Base-by-base conservation (phyloP, 1,140 invertebrate genomes). In the Antheraea mylitta region DNA sequence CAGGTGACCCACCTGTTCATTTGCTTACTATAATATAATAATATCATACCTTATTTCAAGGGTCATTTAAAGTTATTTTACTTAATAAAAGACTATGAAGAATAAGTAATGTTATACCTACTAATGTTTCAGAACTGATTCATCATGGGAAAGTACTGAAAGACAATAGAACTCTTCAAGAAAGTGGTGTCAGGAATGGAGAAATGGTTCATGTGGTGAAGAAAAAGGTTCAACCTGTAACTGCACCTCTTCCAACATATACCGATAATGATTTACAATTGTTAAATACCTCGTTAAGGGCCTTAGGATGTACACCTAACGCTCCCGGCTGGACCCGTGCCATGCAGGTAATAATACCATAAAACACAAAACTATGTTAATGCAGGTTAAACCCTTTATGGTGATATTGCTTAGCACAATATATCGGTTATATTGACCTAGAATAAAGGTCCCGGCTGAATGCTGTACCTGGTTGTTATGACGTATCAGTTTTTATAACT, bases 291-390 rank as follows among this genome's bases (percentile, higher is more conserved):
- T 85, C 86, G 9, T 68, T 91, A 7, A 79, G 89, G 45, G 82
- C 84, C 18, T 71, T 91, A 36, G 87, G 89, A 6, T 91, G 87
- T 63, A 90, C 89, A 16, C 89, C 89, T 30, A 89, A 90, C 83
- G 89, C 89, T 18, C 86, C 85, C 7, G 89, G 89, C 0, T 91
- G 89, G 89, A 90, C 87, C 7, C 82, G 85, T 73, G 89, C 89
- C 63, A 91, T 91, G 89, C 87, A 90, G 83, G 89, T 90, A 77
- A n/a, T n/a, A n/a, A n/a, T n/a, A n/a, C n/a, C n/a, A n/a, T n/a
- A n/a, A n/a, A n/a, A n/a, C n/a, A n/a, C n/a, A n/a, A n/a, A n/a
- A n/a, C n/a, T n/a, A n/a, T n/a, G n/a, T n/a, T n/a, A n/a, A n/a
- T n/a, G n/a, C n/a, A n/a, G n/a, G n/a, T n/a, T n/a, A n/a, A n/a